Base-by-base conservation (phyloP, 1,140 invertebrate species). In the Pseudomyrmex dendroicus region DNA sequence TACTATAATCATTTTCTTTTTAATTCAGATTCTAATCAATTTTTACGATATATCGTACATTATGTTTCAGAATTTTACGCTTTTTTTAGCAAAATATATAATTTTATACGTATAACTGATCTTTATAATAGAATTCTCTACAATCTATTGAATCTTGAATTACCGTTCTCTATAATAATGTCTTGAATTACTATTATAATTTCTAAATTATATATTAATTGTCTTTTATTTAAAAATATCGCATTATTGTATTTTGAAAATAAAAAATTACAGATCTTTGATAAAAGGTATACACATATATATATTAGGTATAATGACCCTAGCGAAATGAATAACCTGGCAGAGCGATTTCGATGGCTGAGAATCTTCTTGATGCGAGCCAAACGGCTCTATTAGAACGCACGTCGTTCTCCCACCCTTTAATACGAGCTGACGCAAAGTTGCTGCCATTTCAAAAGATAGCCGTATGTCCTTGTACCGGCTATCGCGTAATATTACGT, bases 341-440 rank as follows among this genome's bases (percentile, higher is more conserved):
- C 88, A 89, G 70, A 61, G 63, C 89, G 89, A 91, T 87, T 86
- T 77, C 82, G 73, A 63, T 83, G 89, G 91, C 91, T 91, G 93
- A 92, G 88, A 92, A 89, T 90, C 85, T 85, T 86, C 82, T 85
- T 35, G 83, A 73, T 90, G 67, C 83, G 86, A 90, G 90, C 87
- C 89, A 91, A 91, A 90, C 89, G 80, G 77, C 86, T 91, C 86
- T 85, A 87, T 91, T 78, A 74, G 44, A 61, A 35, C 12, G 22
- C 66, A 35, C 13, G n/a, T 76, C 44, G 44, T 17, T 15, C 35
- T 13, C 57, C 8, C 20, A 48, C 54, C 35, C 54, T 61, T 80
- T 70, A 70, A 78, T 48, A 22, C 10, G 15, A 61, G 20, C 56
- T 70, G 61, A 52, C 59, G 59, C 52, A 48, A 87, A 88, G 35